These are phyloP conservation scores for Danio rerio DNA, from an alignment of 2,113 vertebrate species.

Conservation along the genomic window DNA sequence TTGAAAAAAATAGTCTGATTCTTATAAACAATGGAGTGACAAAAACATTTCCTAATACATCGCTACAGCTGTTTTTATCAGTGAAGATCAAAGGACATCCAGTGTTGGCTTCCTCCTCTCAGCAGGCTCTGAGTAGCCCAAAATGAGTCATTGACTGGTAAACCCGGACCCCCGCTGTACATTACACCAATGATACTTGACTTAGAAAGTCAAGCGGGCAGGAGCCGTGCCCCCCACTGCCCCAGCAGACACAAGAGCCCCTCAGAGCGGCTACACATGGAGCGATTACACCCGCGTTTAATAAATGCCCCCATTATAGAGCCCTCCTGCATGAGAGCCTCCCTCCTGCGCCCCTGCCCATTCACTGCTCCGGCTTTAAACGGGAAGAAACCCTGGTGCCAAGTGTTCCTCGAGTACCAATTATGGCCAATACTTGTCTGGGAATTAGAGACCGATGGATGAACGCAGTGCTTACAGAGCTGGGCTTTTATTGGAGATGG, in stretches of 20 bases:
- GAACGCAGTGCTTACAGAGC: neutral
- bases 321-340: slow-evolving; percentile 21
- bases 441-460: slow-evolving; percentile 24
- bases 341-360: slow-evolving; percentile 11
- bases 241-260: slow-evolving; percentile 37
- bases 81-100: neutral
- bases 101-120: neutral
- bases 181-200: slow-evolving; percentile 30
- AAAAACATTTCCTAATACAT: neutral
- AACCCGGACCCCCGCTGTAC: neutral
- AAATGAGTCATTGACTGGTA: slow-evolving; percentile 26
- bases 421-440: slow-evolving; percentile 30
- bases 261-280: slow-evolving; percentile 33
- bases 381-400: neutral
- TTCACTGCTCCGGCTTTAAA: slow-evolving; percentile 37
- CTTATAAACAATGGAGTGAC: neutral
- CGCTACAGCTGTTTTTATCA: neutral
- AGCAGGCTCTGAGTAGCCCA: neutral
- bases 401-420: slow-evolving; percentile 42
- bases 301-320: slow-evolving; percentile 43
- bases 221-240: slow-evolving; percentile 29
- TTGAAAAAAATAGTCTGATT: neutral
- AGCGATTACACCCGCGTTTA: slow-evolving; percentile 49
- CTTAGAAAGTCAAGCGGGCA: slow-evolving; percentile 26
- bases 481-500: neutral